These are phyloP conservation scores for Pegea sp. DNA, from an alignment of 23 tunicate species.

Conservation along the genomic window DNA sequence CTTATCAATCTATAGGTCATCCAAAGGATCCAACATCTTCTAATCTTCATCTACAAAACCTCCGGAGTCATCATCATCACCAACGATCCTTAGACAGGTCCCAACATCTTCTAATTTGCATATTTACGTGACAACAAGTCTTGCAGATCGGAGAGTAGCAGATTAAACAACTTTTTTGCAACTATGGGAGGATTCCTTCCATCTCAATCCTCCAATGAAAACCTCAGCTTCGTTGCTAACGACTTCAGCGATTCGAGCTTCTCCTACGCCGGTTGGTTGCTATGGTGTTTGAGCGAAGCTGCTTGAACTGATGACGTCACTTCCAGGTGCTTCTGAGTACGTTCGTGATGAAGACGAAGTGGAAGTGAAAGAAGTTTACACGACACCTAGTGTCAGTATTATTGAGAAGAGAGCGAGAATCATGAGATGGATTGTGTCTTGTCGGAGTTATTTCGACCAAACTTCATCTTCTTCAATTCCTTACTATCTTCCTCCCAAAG, in stretches of 20 bases:
- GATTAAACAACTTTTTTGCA: constrained; percentile 26
- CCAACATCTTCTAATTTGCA: no score
- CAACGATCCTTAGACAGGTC: no score
- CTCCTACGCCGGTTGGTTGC: constrained; percentile 58
- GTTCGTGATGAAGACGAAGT: constrained; percentile 73
- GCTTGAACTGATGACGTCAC: background rate
- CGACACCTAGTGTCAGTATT: constrained; percentile 52
- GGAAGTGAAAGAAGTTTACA: constrained; percentile 51
- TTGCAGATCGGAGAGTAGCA: constrained; percentile 12
- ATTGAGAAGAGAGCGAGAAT: constrained; percentile 87
- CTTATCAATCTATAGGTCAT: no score
- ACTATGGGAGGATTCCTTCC: constrained; percentile 62
- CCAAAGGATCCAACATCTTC: no score
- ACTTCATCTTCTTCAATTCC: no score
- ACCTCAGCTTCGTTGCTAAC: constrained; percentile 19
- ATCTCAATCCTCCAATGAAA: constrained; percentile 25
- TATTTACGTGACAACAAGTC: constrained; percentile 23
- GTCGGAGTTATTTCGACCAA: no score
- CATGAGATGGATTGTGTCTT: constrained; percentile 83
- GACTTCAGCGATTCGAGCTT: constrained; percentile 84
- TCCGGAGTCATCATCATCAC: no score
- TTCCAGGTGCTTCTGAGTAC: constrained; percentile 83
- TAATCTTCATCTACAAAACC: no score
- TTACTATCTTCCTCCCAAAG: no score
- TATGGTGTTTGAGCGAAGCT: background rate